phyloP scores from a whole-genome alignment of 2,797 vertebrate genomes.

The Falco novaeseelandiae region DNA sequence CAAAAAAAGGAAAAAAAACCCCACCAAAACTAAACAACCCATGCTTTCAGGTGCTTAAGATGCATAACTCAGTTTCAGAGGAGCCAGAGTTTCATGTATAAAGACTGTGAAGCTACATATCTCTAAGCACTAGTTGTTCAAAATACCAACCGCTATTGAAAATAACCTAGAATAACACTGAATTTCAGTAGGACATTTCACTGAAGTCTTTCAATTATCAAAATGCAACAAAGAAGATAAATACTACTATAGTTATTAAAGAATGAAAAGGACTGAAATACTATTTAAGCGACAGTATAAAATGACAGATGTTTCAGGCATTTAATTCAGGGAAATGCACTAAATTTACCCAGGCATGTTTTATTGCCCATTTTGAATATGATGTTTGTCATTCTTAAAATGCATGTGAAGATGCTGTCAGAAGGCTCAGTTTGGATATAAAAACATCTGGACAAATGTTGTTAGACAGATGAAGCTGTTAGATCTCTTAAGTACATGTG shows the following conservation, averaged over 20 bases:
- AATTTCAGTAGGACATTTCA: neutral
- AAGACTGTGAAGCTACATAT: neutral
- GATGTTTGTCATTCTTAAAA: slow-evolving; percentile 38
- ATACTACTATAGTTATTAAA: neutral
- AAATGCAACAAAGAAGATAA: neutral
- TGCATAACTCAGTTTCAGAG: neutral
- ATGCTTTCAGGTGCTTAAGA: slow-evolving; percentile 3
- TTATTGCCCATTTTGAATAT: slow-evolving; percentile 7
- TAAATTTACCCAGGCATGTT: neutral
- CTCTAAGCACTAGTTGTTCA: neutral
- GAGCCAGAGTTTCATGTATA: neutral
- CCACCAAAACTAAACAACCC: too few relatives aligned
- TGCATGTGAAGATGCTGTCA: neutral
- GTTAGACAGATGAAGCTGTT: neutral
- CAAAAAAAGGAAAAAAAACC: neutral
- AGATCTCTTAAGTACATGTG: neutral
- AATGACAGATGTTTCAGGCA: neutral
- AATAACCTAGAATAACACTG: neutral
- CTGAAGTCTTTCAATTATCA: neutral
- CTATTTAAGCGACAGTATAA: neutral
- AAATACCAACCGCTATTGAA: neutral
- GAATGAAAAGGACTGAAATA: neutral
- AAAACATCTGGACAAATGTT: slow-evolving; percentile 15
- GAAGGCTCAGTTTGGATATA: neutral
- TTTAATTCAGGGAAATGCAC: neutral